Evolutionary conservation across 2,797 vertebrate genomes (phyloP).

Genomic region (Sebastes reedi): DNA sequence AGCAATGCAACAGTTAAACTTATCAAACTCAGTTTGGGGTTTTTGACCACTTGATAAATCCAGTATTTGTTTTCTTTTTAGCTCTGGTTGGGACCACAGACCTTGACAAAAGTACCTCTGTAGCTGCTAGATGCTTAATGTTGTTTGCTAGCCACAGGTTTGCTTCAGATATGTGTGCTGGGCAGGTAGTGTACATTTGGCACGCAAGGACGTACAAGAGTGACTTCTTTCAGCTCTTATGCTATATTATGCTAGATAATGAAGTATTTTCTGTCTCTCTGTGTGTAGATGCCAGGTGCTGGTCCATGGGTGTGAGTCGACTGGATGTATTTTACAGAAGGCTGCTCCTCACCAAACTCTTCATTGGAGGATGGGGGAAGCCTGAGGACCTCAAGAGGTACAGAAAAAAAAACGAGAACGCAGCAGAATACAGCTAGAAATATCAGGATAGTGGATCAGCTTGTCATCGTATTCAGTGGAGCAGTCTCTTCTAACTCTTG

Average conservation of each 20-base stretch:
- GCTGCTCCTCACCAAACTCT: constrained; percentile 96
- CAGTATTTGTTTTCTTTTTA: not conserved
- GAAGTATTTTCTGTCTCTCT: not conserved
- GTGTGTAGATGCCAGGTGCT: constrained; percentile 80
- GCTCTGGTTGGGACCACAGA: not conserved
- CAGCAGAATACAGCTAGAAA: not conserved
- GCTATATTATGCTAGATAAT: not conserved
- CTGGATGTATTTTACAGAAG: constrained; percentile 95
- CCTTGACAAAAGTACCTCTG: not conserved
- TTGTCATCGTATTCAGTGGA: not conserved
- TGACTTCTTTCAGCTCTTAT: not conserved
- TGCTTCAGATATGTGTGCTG: not conserved
- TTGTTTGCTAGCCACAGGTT: not conserved
- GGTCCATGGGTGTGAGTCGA: constrained; percentile 94
- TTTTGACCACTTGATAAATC: not conserved
- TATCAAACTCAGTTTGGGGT: not conserved
- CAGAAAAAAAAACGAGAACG: not conserved
- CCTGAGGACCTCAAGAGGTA: constrained; percentile 96
- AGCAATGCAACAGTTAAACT: not conserved
- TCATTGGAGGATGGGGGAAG: constrained; percentile 98
- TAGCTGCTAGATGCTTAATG: not conserved
- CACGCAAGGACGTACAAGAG: too few relatives aligned
- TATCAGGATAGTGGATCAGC: not conserved
- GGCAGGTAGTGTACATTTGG: not conserved
- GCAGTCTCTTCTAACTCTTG: too few relatives aligned